Base-by-base conservation (phyloP, 2,888 invertebrate species). In the Stenodera caucasica region DNA sequence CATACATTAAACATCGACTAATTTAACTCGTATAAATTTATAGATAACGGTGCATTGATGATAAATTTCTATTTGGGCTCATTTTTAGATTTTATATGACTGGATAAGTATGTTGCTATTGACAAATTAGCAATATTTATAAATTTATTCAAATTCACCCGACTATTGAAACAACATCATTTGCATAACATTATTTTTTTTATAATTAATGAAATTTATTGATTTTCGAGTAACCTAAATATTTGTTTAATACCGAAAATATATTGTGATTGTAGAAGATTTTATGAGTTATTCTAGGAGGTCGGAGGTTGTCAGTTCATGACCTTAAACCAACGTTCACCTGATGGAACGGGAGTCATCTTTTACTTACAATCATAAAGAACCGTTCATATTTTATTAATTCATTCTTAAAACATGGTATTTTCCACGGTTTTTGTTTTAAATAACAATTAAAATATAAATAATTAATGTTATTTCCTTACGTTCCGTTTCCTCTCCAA, bases 311-410 rank as follows among this genome's bases (percentile, higher is more conserved):
- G 69, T 63, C 68, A 69, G 73, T 75, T 73, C 72, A 72, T 71
- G 74, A 75, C 72, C 73, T 70, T 69, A 71, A 61, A 58, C 64
- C 64, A 67, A 73, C 73, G 72, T 73, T 73, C 72, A 73, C 73
- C 71, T 72, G 72, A 71, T 66, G 60, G 63, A 61, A 67, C 67
- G 63, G 65, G 59, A 67, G 67, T 67, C 60, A 64, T 64, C 61
- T 64, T 61, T 64, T 59, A 62, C 64, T 61, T 30, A 64, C 71
- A 70, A 68, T 70, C 69, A 70, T 68, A 67, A 67, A 68, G 70
- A 68, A 70, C 67, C 66, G 70, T 70, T 71, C 59, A 61, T 55
- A 65, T 67, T 68, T 70, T 65, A 67, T 67, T 65, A 67, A 64
- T 65, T 60, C 58, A 61, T 61, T 60, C 57, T 21, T 57, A 60